Evolutionary conservation across 2,888 invertebrate genomes (phyloP).

Genomic region (Piscicola geometra): DNA sequence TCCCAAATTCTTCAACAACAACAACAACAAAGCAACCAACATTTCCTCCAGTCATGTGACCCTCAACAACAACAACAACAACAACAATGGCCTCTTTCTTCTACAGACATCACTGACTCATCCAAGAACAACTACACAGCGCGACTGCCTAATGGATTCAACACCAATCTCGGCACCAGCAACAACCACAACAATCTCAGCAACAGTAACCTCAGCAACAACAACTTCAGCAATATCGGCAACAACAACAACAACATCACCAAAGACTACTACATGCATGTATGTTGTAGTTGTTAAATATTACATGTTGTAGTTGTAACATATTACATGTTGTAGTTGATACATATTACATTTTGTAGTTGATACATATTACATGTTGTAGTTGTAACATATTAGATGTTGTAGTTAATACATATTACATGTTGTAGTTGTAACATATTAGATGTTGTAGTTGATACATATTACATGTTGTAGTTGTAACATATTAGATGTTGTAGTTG

Average conservation of each 20-base stretch:
- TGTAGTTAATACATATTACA: too few species aligned
- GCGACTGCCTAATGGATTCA: neutral
- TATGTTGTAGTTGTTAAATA: too few species aligned
- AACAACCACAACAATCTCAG: neutral
- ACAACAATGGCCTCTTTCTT: neutral
- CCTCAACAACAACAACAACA: conserved; percentile 12
- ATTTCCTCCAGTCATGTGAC: neutral
- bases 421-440: too few species aligned
- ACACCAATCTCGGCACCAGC: too few species aligned
- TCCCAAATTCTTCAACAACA: conserved; percentile 1
- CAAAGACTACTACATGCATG: conserved; percentile 15
- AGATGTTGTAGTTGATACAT: too few species aligned
- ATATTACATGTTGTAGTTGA: too few species aligned
- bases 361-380: too few species aligned
- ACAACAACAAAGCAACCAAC: neutral
- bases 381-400: too few species aligned
- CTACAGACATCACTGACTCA: neutral
- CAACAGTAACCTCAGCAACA: neutral
- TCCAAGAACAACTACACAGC: conserved; percentile 4
- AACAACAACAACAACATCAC: neutral
- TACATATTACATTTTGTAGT: too few species aligned
- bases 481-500: too few species aligned
- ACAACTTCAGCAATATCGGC: neutral
- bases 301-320: too few species aligned
- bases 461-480: too few species aligned